Evolutionary conservation across 2,888 invertebrate genomes (phyloP).

Genomic region (Drosophila setosimentum): DNA sequence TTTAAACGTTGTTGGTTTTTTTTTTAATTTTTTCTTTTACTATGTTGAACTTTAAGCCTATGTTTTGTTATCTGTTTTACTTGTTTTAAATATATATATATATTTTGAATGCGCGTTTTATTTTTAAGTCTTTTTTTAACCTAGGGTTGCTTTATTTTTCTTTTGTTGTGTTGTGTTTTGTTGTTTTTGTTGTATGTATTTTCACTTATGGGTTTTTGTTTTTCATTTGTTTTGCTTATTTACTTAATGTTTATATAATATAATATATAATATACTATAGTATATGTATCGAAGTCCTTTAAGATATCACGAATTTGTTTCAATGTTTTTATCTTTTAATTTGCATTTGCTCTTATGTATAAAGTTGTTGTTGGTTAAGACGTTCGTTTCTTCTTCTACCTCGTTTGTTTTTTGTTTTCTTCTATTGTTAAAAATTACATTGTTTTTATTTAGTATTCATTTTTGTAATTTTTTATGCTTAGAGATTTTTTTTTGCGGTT

Average conservation of each 20-base stretch:
- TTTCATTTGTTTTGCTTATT: constrained; percentile 64
- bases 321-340: constrained; percentile 85
- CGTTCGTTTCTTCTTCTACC: constrained; percentile 57
- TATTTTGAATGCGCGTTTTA: constrained; percentile 75
- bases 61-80: constrained; percentile 36
- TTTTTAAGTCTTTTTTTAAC: constrained; percentile 82
- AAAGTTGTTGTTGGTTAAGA: constrained; percentile 75
- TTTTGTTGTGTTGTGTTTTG: constrained; percentile 55
- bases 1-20: constrained; percentile 54
- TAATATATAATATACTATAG: constrained; percentile 84
- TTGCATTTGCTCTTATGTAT: constrained; percentile 82
- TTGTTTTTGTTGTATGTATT: constrained; percentile 49
- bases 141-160: constrained; percentile 75
- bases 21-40: constrained; percentile 58
- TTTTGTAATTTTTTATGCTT: constrained; percentile 62
- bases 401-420: constrained; percentile 52
- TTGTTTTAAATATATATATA: constrained; percentile 40
- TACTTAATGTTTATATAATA: constrained; percentile 73
- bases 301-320: constrained; percentile 86
- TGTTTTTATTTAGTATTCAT: constrained; percentile 72
- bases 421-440: constrained; percentile 78
- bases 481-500: constrained; percentile 74
- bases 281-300: constrained; percentile 86
- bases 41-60: constrained; percentile 76
- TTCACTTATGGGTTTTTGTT: constrained; percentile 62